Base-by-base conservation (phyloP, 2,797 vertebrate genomes). In the Pterois miles region DNA sequence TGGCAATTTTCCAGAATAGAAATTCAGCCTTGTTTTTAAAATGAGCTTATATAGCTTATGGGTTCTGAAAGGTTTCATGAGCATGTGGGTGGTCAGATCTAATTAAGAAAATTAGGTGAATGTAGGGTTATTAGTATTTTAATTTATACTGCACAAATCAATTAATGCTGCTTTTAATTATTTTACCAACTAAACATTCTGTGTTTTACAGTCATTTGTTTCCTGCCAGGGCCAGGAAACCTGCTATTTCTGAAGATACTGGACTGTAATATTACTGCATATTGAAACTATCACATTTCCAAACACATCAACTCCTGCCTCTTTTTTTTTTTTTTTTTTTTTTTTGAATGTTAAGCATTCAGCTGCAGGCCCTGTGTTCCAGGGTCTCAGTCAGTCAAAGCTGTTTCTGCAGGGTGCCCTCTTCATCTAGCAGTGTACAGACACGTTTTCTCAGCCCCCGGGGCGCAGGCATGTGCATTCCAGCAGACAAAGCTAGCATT, bases 401-500 rank as follows among this genome's bases (percentile, higher is more conserved):
- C 86, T 82, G 88, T 93, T 94, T 89, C 91, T 94, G 89, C 90
- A 89, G 87, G 93, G 87, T 93, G 87, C 91, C 91, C 86, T 94
- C 88, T 90, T 57, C 84, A 89, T 91, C 88, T 87, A 75, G 90
- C 89, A 88, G 87, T 96, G 95, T 94, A 95, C 93, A 94, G 95
- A 96, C 95, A 96, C 86, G 95, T 95, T 95, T 94, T 93, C 91
- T 92, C 89, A 92, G 91, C 91, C 94, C 95, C 89, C 68, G 78
- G 87, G 95, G 94, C 89, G 64, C 88, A 85, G 63, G 78, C 91
- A 94, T 94, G 90, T 94, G 92, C 95, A 96, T 96, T 96, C 95
- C 95, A 94, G 85, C 89, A 92, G 82, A 94, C 93, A 95, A 91
- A 94, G 92, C 92, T 93, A 85, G 92, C 89, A 91, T 93, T 94